Conservation (phyloP, 2,113 vertebrate genomes). For the Oryzias melastigma region DNA sequence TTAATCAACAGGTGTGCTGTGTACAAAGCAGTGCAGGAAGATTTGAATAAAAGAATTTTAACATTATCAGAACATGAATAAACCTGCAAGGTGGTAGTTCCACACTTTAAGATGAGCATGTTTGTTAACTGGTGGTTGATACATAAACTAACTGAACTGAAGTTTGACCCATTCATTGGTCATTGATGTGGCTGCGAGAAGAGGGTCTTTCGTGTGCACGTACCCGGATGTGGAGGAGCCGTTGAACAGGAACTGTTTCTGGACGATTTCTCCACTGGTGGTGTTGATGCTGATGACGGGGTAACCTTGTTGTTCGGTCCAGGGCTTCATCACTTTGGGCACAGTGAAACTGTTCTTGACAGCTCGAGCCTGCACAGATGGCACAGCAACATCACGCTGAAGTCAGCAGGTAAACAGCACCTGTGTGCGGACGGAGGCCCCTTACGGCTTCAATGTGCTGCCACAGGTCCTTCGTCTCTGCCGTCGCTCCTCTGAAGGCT, state of each 20-base stretch:
- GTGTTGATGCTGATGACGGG: constrained; percentile 86
- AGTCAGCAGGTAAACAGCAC: not conserved
- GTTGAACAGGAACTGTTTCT: constrained; percentile 87
- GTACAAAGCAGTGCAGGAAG: too few species aligned
- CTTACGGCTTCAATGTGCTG: constrained; percentile 61
- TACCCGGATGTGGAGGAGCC: constrained; percentile 56
- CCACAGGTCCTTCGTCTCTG: constrained; percentile 67
- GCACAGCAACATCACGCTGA: not conserved
- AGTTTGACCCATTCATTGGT: too few species aligned
- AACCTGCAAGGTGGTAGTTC: too few species aligned
- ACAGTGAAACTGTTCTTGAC: not conserved
- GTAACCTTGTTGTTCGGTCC: constrained; percentile 88
- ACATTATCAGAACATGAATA: too few species aligned
- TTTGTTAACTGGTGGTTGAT: too few species aligned
- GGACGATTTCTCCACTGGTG: constrained; percentile 42
- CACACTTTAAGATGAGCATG: too few species aligned
- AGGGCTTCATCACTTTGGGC: constrained; percentile 79
- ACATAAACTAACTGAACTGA: too few species aligned
- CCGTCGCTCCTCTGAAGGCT: constrained; percentile 28
- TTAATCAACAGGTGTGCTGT: too few species aligned
- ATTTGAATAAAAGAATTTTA: too few species aligned
- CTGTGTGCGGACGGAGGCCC: too few species aligned
- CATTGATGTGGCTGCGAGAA: too few species aligned
- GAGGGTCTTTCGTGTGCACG: not conserved
- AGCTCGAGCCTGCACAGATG: constrained; percentile 33